Evolutionary conservation across 1,140 invertebrate genomes (phyloP).

Genomic region (Globodera rostochiensis): DNA sequence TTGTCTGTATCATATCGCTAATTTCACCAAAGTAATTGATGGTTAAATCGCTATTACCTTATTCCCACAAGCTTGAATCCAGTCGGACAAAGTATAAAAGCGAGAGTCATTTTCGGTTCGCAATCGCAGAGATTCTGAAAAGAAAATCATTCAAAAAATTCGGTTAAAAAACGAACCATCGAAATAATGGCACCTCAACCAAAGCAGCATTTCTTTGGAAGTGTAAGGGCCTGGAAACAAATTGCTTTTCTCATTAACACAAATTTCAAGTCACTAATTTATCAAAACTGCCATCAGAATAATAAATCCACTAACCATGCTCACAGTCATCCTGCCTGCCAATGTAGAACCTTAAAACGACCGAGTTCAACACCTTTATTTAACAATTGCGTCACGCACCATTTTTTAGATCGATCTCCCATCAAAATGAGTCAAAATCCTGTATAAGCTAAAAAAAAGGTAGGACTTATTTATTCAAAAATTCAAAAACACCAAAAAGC

Average conservation of each 20-base stretch:
- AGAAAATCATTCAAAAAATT: background rate
- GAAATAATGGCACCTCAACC: conserved; percentile 19
- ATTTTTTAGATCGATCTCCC: background rate
- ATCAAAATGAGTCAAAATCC: background rate
- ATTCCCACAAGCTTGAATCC: conserved; percentile 30
- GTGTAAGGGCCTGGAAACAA: conserved; percentile 26
- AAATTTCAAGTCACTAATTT: no score
- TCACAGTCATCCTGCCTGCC: conserved; percentile 22
- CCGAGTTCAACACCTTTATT: background rate
- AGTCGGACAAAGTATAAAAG: conserved; percentile 27
- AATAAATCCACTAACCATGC: conserved; percentile 17
- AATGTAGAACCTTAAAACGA: conserved; percentile 26
- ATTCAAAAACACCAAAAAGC: conserved; percentile 5
- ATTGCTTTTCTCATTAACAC: background rate
- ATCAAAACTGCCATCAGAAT: background rate
- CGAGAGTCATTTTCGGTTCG: conserved; percentile 21
- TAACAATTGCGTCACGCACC: background rate
- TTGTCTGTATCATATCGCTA: no score
- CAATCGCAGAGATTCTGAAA: conserved; percentile 17
- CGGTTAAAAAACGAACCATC: background rate
- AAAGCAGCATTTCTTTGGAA: conserved; percentile 27
- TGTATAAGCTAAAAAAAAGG: background rate
- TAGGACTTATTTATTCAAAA: background rate
- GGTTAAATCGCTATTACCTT: conserved; percentile 9
- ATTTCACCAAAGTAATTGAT: no score